Percentiles rank a stretch among this genome's conserved stretches.
Evolutionary conservation across 2,113 vertebrate genomes (phyloP).

Genomic region (Calonectris borealis): DNA sequence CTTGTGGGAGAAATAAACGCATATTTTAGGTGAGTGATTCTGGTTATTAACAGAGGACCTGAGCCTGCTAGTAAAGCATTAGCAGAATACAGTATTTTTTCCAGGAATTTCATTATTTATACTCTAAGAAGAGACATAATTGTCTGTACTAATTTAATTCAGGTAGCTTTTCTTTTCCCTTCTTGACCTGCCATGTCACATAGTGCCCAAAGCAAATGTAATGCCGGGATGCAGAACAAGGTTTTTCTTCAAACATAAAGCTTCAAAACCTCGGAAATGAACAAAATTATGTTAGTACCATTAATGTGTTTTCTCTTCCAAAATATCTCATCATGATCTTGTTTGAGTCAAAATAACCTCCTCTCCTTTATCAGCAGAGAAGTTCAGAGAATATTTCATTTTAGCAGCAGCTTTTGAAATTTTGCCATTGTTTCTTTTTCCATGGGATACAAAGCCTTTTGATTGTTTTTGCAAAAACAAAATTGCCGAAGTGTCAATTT

Average conservation of each 20-base stretch:
- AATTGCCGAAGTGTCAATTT: not conserved
- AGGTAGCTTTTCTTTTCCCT: not conserved
- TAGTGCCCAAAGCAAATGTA: not conserved
- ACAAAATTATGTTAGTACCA: not conserved
- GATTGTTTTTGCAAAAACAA: not conserved
- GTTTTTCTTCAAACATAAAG: not conserved
- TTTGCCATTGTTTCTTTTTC: not conserved
- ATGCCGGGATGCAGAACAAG: not conserved
- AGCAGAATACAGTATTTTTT: not conserved
- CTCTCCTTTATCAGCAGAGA: not conserved
- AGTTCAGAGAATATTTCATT: not conserved
- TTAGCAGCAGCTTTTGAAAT: not conserved
- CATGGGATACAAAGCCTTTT: not conserved
- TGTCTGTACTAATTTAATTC: not conserved
- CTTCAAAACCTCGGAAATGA: not conserved
- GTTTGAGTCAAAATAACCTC: not conserved
- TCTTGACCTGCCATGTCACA: not conserved
- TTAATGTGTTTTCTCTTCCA: not conserved
- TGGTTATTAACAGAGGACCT: constrained; percentile 17
- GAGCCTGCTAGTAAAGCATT: constrained; percentile 14
- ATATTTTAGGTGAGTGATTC: constrained; percentile 21
- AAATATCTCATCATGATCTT: not conserved
- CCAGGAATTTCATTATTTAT: constrained; percentile 6
- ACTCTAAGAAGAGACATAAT: not conserved
- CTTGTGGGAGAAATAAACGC: constrained; percentile 24